These are phyloP conservation scores for Arion vulgaris DNA, from an alignment of 1,140 invertebrate genomes.

Conservation along the genomic window DNA sequence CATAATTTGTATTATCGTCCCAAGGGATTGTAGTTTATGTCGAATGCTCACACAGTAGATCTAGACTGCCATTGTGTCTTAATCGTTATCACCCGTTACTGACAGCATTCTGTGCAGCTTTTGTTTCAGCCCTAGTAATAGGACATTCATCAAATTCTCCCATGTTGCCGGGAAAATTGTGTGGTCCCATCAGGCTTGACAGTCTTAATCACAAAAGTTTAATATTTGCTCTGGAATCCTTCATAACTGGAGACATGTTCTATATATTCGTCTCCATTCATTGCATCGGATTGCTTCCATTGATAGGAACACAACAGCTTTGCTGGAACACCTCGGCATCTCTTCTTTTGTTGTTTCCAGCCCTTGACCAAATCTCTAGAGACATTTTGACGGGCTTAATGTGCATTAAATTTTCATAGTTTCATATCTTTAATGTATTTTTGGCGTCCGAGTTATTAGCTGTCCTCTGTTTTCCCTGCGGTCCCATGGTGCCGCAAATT, in stretches of 20 bases:
- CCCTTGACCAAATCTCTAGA: neutral
- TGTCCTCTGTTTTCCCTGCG: neutral
- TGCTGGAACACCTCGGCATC: neutral
- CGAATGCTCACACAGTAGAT: too few species aligned
- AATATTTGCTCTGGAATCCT: conserved; percentile 41
- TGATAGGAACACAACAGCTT: neutral
- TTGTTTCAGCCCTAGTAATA: neutral
- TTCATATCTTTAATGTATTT: conserved; percentile 52
- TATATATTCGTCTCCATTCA: neutral
- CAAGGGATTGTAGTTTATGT: too few species aligned
- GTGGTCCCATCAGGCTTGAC: neutral
- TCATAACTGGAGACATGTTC: neutral
- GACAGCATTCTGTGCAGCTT: neutral
- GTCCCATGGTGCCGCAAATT: neutral
- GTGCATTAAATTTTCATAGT: conserved; percentile 52
- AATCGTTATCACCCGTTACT: neutral
- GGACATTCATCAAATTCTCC: neutral
- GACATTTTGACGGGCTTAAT: conserved; percentile 33
- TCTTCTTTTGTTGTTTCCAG: neutral
- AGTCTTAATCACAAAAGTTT: conserved; percentile 43
- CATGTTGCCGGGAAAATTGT: neutral
- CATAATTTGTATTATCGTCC: too few species aligned
- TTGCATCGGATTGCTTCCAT: neutral
- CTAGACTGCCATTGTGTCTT: neutral
- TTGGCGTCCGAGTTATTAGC: conserved; percentile 38